phyloP scores from a whole-genome alignment of 2,113 vertebrate genomes.

The Lota lota region DNA sequence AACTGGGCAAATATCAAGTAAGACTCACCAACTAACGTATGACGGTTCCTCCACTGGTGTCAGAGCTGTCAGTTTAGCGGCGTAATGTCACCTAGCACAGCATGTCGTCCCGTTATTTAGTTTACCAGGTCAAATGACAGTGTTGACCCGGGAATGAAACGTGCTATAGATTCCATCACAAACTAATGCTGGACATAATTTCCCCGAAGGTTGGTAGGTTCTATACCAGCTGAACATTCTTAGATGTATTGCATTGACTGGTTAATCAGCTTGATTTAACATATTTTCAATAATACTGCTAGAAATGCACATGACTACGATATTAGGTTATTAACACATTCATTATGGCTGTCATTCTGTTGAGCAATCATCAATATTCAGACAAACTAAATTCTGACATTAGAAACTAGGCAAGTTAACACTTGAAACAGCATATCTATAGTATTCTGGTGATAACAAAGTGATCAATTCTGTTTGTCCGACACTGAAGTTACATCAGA shows the following conservation, averaged over 20 bases:
- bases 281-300: background rate
- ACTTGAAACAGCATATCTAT: too few species aligned
- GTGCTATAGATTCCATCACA: background rate
- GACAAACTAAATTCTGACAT: too few species aligned
- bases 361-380: constrained; percentile 19
- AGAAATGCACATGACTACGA: background rate
- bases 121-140: constrained; percentile 23
- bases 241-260: background rate
- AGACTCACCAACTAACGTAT: background rate
- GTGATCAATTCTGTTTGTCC: background rate
- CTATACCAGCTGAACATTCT: background rate
- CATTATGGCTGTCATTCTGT: constrained; percentile 31
- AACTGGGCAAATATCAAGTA: background rate
- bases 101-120: constrained; percentile 24
- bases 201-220: background rate
- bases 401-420: too few species aligned
- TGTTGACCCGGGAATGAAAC: constrained; percentile 9
- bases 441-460: too few species aligned
- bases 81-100: constrained; percentile 5
- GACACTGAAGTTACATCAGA: constrained; percentile 21
- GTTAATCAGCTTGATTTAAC: too few species aligned
- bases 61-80: constrained; percentile 7
- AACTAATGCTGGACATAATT: background rate
- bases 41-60: background rate
- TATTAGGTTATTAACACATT: background rate